Evolutionary conservation across 2,113 vertebrate species (phyloP), one percentile per base, ranked within the genome.

Genomic region (Abramis brama): DNA sequence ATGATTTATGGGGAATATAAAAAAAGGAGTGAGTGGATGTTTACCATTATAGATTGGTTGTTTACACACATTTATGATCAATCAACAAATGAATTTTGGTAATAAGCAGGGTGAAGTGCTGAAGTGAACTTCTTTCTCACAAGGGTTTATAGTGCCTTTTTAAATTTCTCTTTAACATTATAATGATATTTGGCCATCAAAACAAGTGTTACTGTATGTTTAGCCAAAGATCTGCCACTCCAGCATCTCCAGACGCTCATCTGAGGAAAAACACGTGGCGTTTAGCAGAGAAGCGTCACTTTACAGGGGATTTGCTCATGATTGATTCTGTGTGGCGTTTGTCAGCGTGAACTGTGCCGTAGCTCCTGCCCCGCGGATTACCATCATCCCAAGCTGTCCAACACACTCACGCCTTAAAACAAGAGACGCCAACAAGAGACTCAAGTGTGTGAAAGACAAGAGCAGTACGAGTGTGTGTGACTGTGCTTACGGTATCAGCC

Each of bases 261-360:
- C 55, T 43, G 7, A 19, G 39, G 19, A 84, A 75, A 64, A 85
- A 45, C 5, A 6, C 43, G 59, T 10, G 30, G 27, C 23, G 60
- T 85, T 85, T 52, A 78, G 21, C 73, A 55, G 33, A 66, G 66
- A 79, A 85, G 60, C 36, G 12, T 47, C 33, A 4, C 33, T 33
- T 36, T 39, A 59, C 36, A 71, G 82, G 50, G 50, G 76, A 84
- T 83, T 79, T 80, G 71, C 68, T 79, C 75, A 70, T 33, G 74
- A 64, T 19, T 85, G 83, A 68, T 76, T 47, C 39, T 79, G 9
- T 70, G 23, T 57, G 45, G 62, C 25, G 30, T 39, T 64, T 10
- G 59, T 68, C 25, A 60, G 47, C 13, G 9, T 62, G 55, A 39
- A 45, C 6, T 79, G 33, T 11, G 66, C 75, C 19, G 43, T 71